phyloP scores from a whole-genome alignment of 2,797 vertebrate genomes.

The Rhinichthys osculus region DNA sequence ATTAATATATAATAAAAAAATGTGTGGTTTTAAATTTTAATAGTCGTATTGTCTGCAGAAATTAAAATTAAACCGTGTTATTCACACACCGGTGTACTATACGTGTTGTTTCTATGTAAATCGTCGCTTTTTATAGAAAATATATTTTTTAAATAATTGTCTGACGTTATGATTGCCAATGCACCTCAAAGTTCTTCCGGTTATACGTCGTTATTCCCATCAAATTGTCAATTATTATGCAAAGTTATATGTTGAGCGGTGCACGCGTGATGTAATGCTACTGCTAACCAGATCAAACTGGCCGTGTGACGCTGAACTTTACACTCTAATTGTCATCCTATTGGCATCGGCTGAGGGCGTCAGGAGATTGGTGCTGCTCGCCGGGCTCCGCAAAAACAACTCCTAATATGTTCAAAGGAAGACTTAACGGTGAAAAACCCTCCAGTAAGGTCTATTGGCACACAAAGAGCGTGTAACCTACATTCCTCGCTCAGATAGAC shows the following conservation, averaged over 20 bases:
- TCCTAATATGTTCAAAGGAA: slow-evolving; percentile 88
- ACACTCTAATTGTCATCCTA: slow-evolving; percentile 81
- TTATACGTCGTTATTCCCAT: background rate
- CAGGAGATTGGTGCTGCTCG: slow-evolving; percentile 80
- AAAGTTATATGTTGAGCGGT: slow-evolving; percentile 29
- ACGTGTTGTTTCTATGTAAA: background rate
- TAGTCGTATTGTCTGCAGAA: background rate
- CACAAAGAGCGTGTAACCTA: slow-evolving; percentile 76
- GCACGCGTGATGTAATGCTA: slow-evolving; percentile 83
- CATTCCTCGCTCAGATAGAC: slow-evolving; percentile 46
- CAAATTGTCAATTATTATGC: background rate
- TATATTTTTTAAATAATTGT: background rate
- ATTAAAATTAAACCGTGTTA: background rate
- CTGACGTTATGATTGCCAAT: background rate
- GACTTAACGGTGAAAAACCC: slow-evolving; percentile 72
- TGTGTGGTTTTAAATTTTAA: background rate
- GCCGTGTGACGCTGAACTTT: slow-evolving; percentile 87
- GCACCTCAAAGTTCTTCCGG: background rate
- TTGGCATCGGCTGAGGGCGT: slow-evolving; percentile 78
- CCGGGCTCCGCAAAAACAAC: slow-evolving; percentile 83
- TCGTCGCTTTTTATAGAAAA: background rate
- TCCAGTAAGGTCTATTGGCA: slow-evolving; percentile 59
- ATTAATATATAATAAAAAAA: background rate
- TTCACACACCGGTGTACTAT: background rate
- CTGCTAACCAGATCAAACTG: slow-evolving; percentile 89